A percentile compares a stretch with the other conserved stretches of the same genome.
Conservation (phyloP, 2,888 invertebrate species). For the Himalopsyche anomala region DNA sequence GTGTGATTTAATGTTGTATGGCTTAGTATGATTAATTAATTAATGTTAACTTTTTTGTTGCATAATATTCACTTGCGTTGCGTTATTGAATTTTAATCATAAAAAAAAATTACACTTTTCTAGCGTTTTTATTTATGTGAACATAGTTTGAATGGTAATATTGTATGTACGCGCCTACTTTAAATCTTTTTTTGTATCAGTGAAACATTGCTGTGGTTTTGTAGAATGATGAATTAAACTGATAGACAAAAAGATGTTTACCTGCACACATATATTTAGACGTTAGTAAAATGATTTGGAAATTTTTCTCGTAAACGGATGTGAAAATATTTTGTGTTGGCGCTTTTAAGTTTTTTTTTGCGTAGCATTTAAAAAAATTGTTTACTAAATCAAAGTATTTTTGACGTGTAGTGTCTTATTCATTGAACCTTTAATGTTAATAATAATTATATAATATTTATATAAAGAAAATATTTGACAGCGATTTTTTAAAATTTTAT, state of each 20-base stretch:
- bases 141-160: background rate
- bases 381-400: background rate
- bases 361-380: background rate
- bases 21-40: too few relatives aligned
- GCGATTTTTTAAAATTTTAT: background rate
- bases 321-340: background rate
- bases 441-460: too few relatives aligned
- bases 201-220: background rate
- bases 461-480: background rate
- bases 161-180: background rate
- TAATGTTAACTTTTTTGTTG: too few relatives aligned
- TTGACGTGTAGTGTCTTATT: background rate
- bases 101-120: background rate
- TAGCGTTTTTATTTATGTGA: background rate
- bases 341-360: background rate
- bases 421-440: background rate
- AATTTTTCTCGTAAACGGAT: constrained; percentile 6
- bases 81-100: too few relatives aligned
- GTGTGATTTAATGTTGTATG: too few relatives aligned
- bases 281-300: background rate
- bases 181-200: background rate
- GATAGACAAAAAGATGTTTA: constrained; percentile 8
- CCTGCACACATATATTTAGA: background rate
- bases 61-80: too few relatives aligned
- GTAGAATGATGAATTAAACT: constrained; percentile 1